Evolutionary conservation across 2,113 vertebrate species (phyloP), one percentile per base, ranked within the genome.

Genomic region (Planiliza haematocheilus): DNA sequence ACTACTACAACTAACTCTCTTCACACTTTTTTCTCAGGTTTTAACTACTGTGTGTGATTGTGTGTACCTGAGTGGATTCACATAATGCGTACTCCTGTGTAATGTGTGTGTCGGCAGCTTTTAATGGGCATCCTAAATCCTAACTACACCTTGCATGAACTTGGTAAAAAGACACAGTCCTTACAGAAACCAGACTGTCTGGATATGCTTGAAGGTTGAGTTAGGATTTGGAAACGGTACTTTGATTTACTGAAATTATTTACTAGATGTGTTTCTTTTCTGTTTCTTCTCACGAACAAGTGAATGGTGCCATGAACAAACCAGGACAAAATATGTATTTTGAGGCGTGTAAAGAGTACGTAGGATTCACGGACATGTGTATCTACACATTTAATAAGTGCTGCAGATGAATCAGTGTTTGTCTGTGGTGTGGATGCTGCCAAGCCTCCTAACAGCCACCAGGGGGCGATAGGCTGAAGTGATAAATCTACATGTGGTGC

Each of bases 11-110:
- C 34, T 70, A 79, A 85, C 58, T 53, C 8, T 59, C 79, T 41
- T 69, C 18, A 66, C 57, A 45, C 63, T 81, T 39, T 74, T 48
- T 70, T 63, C 77, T 57, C 76, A 89, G 79, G 80, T 6, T 66
- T 58, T 68, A 61, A 43, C 45, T 49, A 16, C 13, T 77, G 11
- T 55, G 51, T 81, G 71, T 70, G 45, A 77, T 16, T 71, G 18
- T 60, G 9, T 74, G 30, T 65, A 49, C 36, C 7, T 57, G 38
- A 58, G 18, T 38, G 5, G 2, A 11, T 66, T 13, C 46, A 51
- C 20, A 18, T 52, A 9, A 5, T 4, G 30, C 57, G 20, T 72
- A 45, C 76, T 38, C n/a, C 37, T 55, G 11, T 4, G 0, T 20
- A 41, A 34, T 75, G 24, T 70, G 36, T 60, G 18, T 60, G 18